Evolutionary conservation across 1,140 invertebrate species (phyloP).

Genomic region (Drosophila saltans): DNA sequence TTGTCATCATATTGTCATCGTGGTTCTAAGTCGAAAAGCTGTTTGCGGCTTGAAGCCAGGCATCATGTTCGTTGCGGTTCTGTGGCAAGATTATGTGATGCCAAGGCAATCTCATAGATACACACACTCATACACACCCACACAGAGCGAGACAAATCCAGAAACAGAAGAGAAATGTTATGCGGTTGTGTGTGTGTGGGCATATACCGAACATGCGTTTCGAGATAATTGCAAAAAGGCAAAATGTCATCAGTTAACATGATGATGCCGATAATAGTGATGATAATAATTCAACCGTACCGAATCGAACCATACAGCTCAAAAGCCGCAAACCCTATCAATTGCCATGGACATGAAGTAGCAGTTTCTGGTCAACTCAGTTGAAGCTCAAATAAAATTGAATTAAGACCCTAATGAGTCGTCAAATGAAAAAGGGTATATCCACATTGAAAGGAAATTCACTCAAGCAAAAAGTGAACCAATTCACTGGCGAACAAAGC

Average conservation of each 20-base stretch:
- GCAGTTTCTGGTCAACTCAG: slow-evolving; percentile 25
- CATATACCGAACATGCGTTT: slow-evolving; percentile 50
- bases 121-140: slow-evolving; percentile 30
- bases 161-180: slow-evolving; percentile 36
- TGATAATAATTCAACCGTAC: slow-evolving; percentile 75
- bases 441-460: not conserved
- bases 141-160: slow-evolving; percentile 1
- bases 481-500: not conserved
- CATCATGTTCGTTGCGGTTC: slow-evolving; percentile 71
- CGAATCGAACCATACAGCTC: slow-evolving; percentile 53
- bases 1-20: slow-evolving; percentile 20
- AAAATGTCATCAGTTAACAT: slow-evolving; percentile 56
- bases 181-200: slow-evolving; percentile 48
- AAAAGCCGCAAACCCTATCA: slow-evolving; percentile 67
- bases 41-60: slow-evolving; percentile 46
- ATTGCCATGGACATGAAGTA: slow-evolving; percentile 37
- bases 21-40: slow-evolving; percentile 54
- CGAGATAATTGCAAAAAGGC: slow-evolving; percentile 68
- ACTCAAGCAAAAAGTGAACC: slow-evolving; percentile 15
- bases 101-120: slow-evolving; percentile 51
- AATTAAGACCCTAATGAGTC: slow-evolving; percentile 66
- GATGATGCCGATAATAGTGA: slow-evolving; percentile 33
- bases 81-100: slow-evolving; percentile 71
- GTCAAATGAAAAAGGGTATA: slow-evolving; percentile 55
- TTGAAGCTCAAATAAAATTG: slow-evolving; percentile 42